Percentiles rank a stretch among this genome's conserved stretches.
These are phyloP conservation scores for Charina bottae DNA, from an alignment of 2,113 vertebrate genomes.

Conservation along the genomic window DNA sequence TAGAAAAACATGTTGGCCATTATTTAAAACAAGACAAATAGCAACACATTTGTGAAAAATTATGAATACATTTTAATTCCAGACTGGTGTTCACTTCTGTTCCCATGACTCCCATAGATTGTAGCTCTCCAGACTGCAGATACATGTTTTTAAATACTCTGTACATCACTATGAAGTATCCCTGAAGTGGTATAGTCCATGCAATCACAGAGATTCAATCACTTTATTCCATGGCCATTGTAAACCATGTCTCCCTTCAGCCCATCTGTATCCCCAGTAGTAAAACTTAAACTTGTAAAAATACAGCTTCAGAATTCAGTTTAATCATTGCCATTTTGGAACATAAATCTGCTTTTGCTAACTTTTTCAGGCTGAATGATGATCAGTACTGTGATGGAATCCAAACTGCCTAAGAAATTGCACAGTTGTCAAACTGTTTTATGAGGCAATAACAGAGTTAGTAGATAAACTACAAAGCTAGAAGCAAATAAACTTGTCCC, in stretches of 20 bases:
- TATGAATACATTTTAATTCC: too few relatives aligned
- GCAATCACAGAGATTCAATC: neutral
- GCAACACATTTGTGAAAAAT: too few relatives aligned
- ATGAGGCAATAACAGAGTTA: constrained; percentile 1
- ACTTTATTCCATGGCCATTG: neutral
- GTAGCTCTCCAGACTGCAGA: too few relatives aligned
- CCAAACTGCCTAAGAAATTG: neutral
- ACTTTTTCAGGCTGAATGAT: neutral
- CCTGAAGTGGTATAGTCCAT: too few relatives aligned
- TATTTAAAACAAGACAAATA: too few relatives aligned
- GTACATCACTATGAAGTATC: too few relatives aligned
- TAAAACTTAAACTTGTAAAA: neutral
- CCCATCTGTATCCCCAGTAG: neutral
- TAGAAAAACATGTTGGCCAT: too few relatives aligned
- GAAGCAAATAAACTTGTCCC: neutral
- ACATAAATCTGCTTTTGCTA: neutral
- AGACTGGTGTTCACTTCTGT: too few relatives aligned
- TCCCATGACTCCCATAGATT: too few relatives aligned
- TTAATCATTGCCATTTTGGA: neutral
- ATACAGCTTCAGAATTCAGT: neutral
- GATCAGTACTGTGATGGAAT: neutral
- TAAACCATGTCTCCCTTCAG: neutral
- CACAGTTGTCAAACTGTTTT: neutral
- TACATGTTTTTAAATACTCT: too few relatives aligned
- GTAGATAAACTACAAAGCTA: neutral